phyloP scores from a whole-genome alignment of 2,888 invertebrate genomes.

The Cataglyphis altisquamis region DNA sequence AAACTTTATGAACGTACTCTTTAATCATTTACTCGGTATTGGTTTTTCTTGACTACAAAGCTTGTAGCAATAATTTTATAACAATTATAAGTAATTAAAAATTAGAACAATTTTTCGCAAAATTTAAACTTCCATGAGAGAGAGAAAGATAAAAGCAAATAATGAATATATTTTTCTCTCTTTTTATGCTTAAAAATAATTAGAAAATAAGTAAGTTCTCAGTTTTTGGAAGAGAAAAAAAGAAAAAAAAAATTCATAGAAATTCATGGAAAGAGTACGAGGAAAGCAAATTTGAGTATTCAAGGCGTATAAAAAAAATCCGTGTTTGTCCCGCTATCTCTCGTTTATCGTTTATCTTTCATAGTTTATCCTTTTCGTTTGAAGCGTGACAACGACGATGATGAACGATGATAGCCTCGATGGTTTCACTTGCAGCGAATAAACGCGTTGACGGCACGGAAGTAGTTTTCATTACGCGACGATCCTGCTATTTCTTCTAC shows the following conservation, averaged over 20 bases:
- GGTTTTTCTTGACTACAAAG: background rate
- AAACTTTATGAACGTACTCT: background rate
- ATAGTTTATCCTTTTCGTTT: constrained; percentile 61
- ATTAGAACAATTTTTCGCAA: background rate
- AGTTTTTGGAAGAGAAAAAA: background rate
- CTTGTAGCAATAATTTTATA: background rate
- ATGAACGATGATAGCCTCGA: constrained; percentile 87
- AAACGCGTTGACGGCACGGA: constrained; percentile 84
- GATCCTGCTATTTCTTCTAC: background rate
- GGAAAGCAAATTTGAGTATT: background rate
- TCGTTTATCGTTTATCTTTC: background rate
- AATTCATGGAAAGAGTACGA: background rate
- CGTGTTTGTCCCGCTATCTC: background rate
- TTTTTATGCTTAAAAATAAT: background rate
- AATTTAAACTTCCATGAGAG: background rate
- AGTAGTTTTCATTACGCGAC: constrained; percentile 1
- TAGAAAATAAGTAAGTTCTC: background rate
- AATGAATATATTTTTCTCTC: background rate
- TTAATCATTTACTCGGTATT: background rate
- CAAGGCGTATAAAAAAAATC: background rate
- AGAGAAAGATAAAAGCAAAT: background rate
- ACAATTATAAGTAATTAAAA: background rate
- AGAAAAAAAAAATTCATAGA: background rate
- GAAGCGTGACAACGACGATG: constrained; percentile 87
- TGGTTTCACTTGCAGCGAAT: constrained; percentile 84